Evolutionary conservation across 2,797 vertebrate genomes (phyloP).

Genomic region (Cheirogaleus major): DNA sequence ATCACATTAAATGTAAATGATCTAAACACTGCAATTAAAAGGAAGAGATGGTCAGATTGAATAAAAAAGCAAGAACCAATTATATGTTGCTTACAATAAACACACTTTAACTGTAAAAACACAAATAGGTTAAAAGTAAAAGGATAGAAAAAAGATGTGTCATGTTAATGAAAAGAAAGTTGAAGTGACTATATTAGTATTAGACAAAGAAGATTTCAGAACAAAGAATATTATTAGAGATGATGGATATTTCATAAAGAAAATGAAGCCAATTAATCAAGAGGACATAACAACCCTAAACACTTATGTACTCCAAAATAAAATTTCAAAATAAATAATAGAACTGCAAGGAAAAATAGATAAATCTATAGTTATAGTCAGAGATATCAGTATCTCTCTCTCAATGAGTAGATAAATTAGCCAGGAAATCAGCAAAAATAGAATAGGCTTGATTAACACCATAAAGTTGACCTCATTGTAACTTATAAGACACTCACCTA

Average conservation of each 20-base stretch:
- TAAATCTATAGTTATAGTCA: background rate
- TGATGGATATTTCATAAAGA: background rate
- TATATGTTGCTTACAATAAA: background rate
- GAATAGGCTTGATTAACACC: background rate
- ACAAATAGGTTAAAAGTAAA: background rate
- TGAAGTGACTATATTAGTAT: background rate
- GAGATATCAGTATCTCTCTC: background rate
- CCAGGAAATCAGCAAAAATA: background rate
- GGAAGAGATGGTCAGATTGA: background rate
- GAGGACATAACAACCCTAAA: background rate
- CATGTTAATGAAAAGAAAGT: background rate
- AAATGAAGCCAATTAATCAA: background rate
- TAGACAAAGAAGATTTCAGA: background rate
- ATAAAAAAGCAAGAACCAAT: background rate
- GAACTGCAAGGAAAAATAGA: background rate
- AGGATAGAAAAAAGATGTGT: background rate
- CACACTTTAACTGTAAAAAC: background rate
- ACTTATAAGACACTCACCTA: background rate
- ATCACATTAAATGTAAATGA: background rate
- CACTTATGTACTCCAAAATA: background rate
- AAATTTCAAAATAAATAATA: background rate
- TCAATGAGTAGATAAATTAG: background rate
- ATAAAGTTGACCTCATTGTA: background rate
- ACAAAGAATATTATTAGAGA: background rate
- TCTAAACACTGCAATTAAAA: background rate